Percentiles rank a stretch among this genome's conserved stretches.
phyloP scores from a whole-genome alignment of 2,797 vertebrate genomes.

The Tachyglossus aculeatus region DNA sequence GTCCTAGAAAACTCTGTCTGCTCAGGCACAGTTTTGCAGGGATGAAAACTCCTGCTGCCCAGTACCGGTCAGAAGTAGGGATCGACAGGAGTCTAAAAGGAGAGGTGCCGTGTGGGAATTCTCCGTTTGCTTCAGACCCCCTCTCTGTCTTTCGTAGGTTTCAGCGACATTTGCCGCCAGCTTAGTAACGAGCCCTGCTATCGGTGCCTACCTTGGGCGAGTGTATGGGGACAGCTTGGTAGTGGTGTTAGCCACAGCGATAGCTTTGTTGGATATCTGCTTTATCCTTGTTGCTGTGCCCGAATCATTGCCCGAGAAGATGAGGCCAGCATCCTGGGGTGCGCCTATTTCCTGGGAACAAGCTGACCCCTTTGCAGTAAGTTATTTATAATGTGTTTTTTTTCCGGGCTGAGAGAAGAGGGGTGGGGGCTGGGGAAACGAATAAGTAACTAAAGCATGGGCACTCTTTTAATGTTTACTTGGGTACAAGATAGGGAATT shows the following conservation, averaged over 20 bases:
- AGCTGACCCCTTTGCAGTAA: slow-evolving; percentile 88
- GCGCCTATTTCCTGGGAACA: slow-evolving; percentile 89
- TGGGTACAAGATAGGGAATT: too few relatives aligned
- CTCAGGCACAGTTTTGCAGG: too few relatives aligned
- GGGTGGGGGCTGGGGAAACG: too few relatives aligned
- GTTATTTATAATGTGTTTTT: slow-evolving; percentile 4
- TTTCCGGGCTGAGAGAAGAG: too few relatives aligned
- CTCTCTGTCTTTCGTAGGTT: slow-evolving; percentile 69
- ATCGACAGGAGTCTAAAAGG: too few relatives aligned
- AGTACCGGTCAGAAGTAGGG: too few relatives aligned
- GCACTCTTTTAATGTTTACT: too few relatives aligned
- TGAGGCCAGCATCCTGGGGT: slow-evolving; percentile 87
- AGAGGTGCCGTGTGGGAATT: too few relatives aligned
- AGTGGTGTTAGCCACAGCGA: slow-evolving; percentile 85
- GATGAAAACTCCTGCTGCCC: too few relatives aligned
- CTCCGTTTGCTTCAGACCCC: not conserved
- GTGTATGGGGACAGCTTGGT: slow-evolving; percentile 85
- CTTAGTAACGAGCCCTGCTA: slow-evolving; percentile 86
- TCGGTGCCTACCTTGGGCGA: slow-evolving; percentile 85
- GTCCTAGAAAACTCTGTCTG: too few relatives aligned
- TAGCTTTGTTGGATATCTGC: slow-evolving; percentile 85
- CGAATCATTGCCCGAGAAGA: slow-evolving; percentile 86
- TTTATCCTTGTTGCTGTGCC: slow-evolving; percentile 88
- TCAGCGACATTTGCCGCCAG: slow-evolving; percentile 88
- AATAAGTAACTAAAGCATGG: too few relatives aligned